These are phyloP conservation scores for Kuschelorhynchus macadamiae DNA, from an alignment of 2,888 invertebrate species.

Conservation along the genomic window DNA sequence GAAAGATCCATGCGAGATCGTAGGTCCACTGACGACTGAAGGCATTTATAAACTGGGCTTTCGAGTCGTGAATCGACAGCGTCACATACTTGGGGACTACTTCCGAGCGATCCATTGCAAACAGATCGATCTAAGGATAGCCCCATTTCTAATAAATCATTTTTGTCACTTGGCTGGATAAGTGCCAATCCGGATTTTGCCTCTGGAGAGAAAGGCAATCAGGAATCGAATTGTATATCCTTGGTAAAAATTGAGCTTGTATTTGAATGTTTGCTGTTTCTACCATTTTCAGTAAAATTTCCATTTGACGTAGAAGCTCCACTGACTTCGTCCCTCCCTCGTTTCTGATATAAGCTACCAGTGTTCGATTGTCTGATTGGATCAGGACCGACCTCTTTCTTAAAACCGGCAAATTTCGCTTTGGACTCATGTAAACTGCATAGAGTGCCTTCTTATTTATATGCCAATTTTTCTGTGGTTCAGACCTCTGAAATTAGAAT, in stretches of 20 bases:
- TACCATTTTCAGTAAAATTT: conserved; percentile 7
- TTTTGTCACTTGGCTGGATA: conserved; percentile 25
- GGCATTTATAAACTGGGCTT: conserved; percentile 42
- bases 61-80: conserved; percentile 23
- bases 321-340: conserved; percentile 20
- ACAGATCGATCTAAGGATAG: conserved; percentile 45
- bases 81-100: conserved; percentile 44
- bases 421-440: conserved; percentile 30
- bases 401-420: conserved; percentile 5
- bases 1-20: conserved; percentile 55
- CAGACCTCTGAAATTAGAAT: conserved; percentile 6
- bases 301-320: neutral
- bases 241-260: conserved; percentile 31
- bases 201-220: conserved; percentile 42
- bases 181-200: conserved; percentile 47
- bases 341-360: conserved; percentile 42
- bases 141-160: conserved; percentile 46
- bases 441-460: conserved; percentile 38
- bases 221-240: conserved; percentile 47
- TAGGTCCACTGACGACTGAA: conserved; percentile 45
- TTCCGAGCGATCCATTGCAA: conserved; percentile 41
- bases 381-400: conserved; percentile 28
- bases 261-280: conserved; percentile 6
- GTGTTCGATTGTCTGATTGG: conserved; percentile 41
- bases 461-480: conserved; percentile 32